Evolutionary conservation across 2,113 vertebrate species (phyloP).

Genomic region (Oreochromis niloticus): DNA sequence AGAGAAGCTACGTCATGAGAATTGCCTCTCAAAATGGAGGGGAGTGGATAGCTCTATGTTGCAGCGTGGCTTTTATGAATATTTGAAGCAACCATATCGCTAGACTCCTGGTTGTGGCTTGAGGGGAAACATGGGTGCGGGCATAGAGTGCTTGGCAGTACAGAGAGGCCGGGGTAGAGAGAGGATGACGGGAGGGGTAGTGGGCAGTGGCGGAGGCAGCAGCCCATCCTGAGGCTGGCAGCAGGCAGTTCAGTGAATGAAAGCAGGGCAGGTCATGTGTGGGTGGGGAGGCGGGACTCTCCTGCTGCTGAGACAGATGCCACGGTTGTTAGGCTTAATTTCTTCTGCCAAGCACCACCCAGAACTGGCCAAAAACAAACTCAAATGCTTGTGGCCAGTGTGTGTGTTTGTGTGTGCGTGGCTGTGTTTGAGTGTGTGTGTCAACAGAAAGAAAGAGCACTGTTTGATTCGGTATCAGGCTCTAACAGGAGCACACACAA

Average conservation of each 20-base stretch:
- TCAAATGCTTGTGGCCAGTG: slow-evolving; percentile 52
- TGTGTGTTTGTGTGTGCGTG: slow-evolving; percentile 6
- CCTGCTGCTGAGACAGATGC: slow-evolving; percentile 77
- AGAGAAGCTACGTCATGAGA: slow-evolving; percentile 19
- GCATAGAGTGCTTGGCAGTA: slow-evolving; percentile 49
- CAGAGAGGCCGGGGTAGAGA: slow-evolving; percentile 10
- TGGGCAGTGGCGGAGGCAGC: slow-evolving; percentile 38
- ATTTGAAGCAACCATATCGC: slow-evolving; percentile 62
- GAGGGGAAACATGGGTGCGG: slow-evolving; percentile 43
- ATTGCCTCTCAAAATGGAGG: slow-evolving; percentile 63
- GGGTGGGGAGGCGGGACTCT: slow-evolving; percentile 72
- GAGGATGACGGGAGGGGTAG: slow-evolving; percentile 1
- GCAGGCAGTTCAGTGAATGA: slow-evolving; percentile 62
- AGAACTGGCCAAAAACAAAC: slow-evolving; percentile 66
- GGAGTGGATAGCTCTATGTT: slow-evolving; percentile 30
- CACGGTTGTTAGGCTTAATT: slow-evolving; percentile 72
- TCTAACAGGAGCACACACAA: slow-evolving; percentile 51
- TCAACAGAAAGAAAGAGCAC: slow-evolving; percentile 44
- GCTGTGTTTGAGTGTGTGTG: slow-evolving; percentile 1
- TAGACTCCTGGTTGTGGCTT: slow-evolving; percentile 54
- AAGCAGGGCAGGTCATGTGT: slow-evolving; percentile 69
- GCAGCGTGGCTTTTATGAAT: slow-evolving; percentile 57
- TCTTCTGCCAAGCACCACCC: slow-evolving; percentile 66
- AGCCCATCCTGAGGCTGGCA: slow-evolving; percentile 62
- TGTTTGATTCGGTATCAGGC: slow-evolving; percentile 60